These are phyloP conservation scores for Callipepla californica DNA, from an alignment of 2,113 vertebrate genomes.

Conservation along the genomic window DNA sequence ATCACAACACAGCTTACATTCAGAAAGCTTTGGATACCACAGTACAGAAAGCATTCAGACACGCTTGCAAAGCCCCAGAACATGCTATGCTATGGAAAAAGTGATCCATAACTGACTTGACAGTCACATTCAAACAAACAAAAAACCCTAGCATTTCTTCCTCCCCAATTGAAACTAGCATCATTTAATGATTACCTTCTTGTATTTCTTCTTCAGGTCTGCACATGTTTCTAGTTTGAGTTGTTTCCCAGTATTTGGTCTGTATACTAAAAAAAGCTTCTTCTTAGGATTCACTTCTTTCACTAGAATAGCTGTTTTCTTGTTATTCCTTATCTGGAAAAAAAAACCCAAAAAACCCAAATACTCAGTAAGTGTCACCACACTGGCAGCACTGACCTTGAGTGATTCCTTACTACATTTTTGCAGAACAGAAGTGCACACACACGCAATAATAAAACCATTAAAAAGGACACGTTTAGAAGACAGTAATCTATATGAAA, in stretches of 20 bases:
- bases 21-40: not conserved
- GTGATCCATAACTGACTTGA: not conserved
- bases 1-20: not conserved
- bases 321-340: slow-evolving; percentile 94
- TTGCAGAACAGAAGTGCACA: accelerated
- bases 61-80: not conserved
- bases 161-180: not conserved
- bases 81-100: not conserved
- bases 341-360: not conserved
- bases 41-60: not conserved
- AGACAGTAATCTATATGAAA: not conserved
- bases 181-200: slow-evolving; percentile 84
- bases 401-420: not conserved
- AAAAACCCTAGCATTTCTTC: not conserved
- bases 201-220: slow-evolving; percentile 96
- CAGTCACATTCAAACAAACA: not conserved
- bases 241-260: slow-evolving; percentile 97
- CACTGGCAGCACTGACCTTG: accelerated
- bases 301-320: slow-evolving; percentile 93
- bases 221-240: slow-evolving; percentile 92
- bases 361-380: not conserved
- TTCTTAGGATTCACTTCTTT: slow-evolving; percentile 97
- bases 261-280: slow-evolving; percentile 94
- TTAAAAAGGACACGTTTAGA: not conserved
- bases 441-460: accelerated